Evolutionary conservation across 2,888 invertebrate species (phyloP), one percentile per base, ranked within the genome.

Genomic region (Sarcophaga subvicina): DNA sequence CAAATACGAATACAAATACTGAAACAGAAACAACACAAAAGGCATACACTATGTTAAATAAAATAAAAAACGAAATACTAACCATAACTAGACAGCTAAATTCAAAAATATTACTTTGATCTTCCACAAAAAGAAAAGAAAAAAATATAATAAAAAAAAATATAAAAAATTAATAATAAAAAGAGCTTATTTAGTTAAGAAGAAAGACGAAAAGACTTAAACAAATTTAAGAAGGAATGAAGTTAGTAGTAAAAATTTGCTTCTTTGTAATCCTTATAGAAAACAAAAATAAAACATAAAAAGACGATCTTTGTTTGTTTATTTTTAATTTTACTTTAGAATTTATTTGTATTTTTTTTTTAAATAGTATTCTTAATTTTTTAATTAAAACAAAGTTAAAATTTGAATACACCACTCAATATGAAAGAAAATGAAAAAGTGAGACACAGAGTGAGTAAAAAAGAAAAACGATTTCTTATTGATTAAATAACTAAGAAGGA

Each of bases 271-370:
- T 64, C 79, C 67, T 49, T 47, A 62, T 20, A 20, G 17, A 27
- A 4, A 71, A 37, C 8, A 75, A 22, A 4, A 63, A 81, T 86
- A 83, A 85, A 81, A 87, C 72, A 84, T 22, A 85, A 81, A 84
- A 72, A 59, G 66, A 73, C 17, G 70, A 83, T 80, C 85, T 88
- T 37, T 90, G 88, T 90, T 88, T 82, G 88, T 80, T 88, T 87
- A 88, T 87, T 73, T 80, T 78, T 85, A 77, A 66, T 80, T 72
- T 25, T 45, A 67, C 67, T 82, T 79, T 54, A 75, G 64, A 77
- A 70, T 78, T 82, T 67, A 76, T 82, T 10, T 66, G 49, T 71
- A 60, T 78, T 37, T 37, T 37, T 37, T 37, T 10, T 37, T 37
- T 69, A 37, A 37, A 70, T 79, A 64, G 59, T 45, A 63, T 37